Base-by-base conservation (phyloP, 2,888 invertebrate genomes). In the Nowickia ferox region DNA sequence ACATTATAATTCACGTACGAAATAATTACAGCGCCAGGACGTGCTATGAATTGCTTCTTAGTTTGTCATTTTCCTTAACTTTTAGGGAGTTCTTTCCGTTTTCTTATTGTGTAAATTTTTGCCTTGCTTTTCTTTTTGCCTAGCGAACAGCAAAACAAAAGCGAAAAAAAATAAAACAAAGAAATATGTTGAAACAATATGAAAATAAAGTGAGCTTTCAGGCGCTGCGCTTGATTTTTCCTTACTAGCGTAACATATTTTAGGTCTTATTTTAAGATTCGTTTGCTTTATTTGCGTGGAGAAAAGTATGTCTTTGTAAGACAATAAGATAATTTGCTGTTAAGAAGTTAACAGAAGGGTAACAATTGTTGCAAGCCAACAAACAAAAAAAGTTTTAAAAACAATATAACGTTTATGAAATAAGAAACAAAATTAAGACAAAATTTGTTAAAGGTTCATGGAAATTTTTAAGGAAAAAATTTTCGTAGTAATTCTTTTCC, bases 1-100 rank as follows among this genome's bases (percentile, higher is more conserved):
- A 51, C 83, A 59, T 81, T 84, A 77, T 78, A 81, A 84, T 84
- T 78, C 86, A 86, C 86, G 86, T 86, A 86, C 86, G 66, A 86
- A 86, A 86, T 86, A 86, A 86, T 86, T 86, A 86, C 83, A 83
- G 86, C 86, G 78, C 59, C 72, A 83, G 83, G 79, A 86, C 86
- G 86, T 86, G 86, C 72, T 79, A 72, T 51, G 86, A 83, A 86
- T 83, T 71, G 38, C 42, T 74, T 51, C 22, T 51, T 51, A 66
- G 57, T 22, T 59, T 66, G 66, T 53, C 19, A 51, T 80, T 74
- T 66, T 66, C 57, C 40, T 66, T 10, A 80, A 80, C 30, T 71
- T 77, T 51, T 83, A 30, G 30, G 30, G 40, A 46, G 65, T 48
- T 66, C 19, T 77, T 75, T 53, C 30, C 38, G n/a, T 22, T 75